Evolutionary conservation across 2,888 invertebrate genomes (phyloP), one percentile per base, ranked within the genome.

Genomic region (Hesperia comma): DNA sequence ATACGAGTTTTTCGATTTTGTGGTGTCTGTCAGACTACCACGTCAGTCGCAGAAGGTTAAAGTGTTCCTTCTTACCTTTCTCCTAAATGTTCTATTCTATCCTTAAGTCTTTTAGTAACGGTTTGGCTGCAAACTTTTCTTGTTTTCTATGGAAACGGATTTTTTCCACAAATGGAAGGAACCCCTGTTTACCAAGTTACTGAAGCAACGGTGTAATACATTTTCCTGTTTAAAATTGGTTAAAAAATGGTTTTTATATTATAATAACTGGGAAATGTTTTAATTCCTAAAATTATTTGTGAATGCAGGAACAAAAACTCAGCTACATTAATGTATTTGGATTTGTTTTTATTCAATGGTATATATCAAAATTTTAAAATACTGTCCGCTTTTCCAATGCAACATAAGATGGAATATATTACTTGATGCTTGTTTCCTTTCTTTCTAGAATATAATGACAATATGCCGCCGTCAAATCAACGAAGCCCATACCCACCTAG

Each of bases 401-500:
- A 49, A 49, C n/a, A 19, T 49, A 6, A 32, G 57, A 17, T 32
- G 21, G 49, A 49, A 63, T 15, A 49, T 33, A 49, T 63, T 57
- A 64, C 53, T 64, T n/a, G 57, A 53, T 54, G 17, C 49, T 66
- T 40, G 19, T 68, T 60, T 57, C 40, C 68, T 76, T 78, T 70
- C 93, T 93, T 69, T 92, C 21, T 76, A 97, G 97, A 97, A 94
- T 96, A 96, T 89, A 97, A 96, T 79, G 97, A 97, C 93, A 97
- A 96, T 90, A 93, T 97, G 88, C 96, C 96, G 75, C 95, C 96
- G 81, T 95, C 96, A 76, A 96, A 95, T 83, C 96, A 96, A 90
- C 95, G 97, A 85, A 97, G 97, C 87, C 97, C 97, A 67, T 97
- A 97, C 88, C 96, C 96, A 76, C 94, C 95, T 74, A 94, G 97